Percentiles rank a stretch among this genome's conserved stretches.
phyloP scores from a whole-genome alignment of 2,888 invertebrate genomes.

The Protophormia terraenovae region DNA sequence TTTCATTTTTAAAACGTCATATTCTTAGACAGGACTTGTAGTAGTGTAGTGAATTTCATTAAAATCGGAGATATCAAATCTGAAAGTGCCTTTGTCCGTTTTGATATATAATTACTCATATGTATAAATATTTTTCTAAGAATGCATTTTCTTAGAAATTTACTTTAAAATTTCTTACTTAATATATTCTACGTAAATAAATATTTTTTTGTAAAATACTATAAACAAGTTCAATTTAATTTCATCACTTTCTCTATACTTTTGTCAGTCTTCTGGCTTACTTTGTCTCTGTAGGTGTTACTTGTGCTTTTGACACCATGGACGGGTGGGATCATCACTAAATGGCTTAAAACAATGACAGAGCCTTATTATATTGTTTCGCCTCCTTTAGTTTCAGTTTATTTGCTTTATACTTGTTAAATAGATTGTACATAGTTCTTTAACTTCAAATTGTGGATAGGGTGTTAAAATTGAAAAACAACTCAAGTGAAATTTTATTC shows the following conservation, averaged over 20 bases:
- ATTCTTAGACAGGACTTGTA: too few species aligned
- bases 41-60: too few species aligned
- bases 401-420: not conserved
- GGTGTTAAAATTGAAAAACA: slow-evolving; percentile 47
- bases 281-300: not conserved
- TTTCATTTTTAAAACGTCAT: too few species aligned
- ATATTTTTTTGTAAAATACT: not conserved
- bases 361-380: not conserved
- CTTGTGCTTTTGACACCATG: slow-evolving; percentile 12
- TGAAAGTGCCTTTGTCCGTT: too few species aligned
- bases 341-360: slow-evolving; percentile 36
- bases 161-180: too few species aligned
- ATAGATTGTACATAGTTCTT: slow-evolving; percentile 1
- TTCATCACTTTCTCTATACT: not conserved
- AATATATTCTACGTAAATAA: not conserved
- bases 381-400: slow-evolving; percentile 16
- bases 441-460: slow-evolving; percentile 20
- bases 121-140: too few species aligned
- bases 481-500: slow-evolving; percentile 57
- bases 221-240: not conserved
- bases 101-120: too few species aligned
- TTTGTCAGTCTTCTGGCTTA: not conserved
- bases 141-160: too few species aligned
- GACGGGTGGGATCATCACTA: not conserved
- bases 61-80: too few species aligned